Percentiles rank a stretch among this genome's conserved stretches.
phyloP scores from a whole-genome alignment of 2,888 invertebrate genomes.

The Ophion ellenae region DNA sequence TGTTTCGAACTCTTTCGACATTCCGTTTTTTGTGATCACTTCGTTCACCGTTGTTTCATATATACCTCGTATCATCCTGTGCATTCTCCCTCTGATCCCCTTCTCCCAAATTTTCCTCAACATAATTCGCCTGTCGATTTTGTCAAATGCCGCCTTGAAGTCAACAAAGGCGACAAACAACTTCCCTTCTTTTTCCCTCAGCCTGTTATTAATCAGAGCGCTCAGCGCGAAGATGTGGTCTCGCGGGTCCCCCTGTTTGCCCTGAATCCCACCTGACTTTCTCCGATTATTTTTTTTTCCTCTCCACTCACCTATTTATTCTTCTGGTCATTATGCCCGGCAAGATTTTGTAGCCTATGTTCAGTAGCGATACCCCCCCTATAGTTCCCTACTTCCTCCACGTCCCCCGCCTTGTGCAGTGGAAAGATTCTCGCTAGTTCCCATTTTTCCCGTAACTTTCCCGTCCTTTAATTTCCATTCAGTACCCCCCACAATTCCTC shows the following conservation, averaged over 20 bases:
- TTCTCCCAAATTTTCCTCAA: no score
- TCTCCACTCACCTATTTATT: slow-evolving; percentile 24
- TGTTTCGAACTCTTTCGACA: no score
- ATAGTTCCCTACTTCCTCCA: slow-evolving; percentile 22
- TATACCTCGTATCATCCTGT: no score
- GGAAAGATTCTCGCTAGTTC: slow-evolving; percentile 10
- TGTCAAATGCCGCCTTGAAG: no score
- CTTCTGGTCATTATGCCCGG: slow-evolving; percentile 15
- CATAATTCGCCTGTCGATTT: no score
- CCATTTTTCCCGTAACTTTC: slow-evolving; percentile 28
- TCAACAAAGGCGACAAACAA: neutral
- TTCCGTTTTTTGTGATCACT: no score
- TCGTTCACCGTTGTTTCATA: no score
- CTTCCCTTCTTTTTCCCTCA: neutral
- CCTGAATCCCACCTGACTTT: slow-evolving; percentile 26
- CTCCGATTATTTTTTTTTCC: neutral
- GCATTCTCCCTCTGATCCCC: no score
- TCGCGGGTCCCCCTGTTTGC: slow-evolving; percentile 7
- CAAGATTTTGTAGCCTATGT: slow-evolving; percentile 39
- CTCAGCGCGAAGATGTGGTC: slow-evolving; percentile 29
- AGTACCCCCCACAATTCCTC: neutral
- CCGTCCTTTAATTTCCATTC: slow-evolving; percentile 12
- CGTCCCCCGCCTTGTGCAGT: slow-evolving; percentile 27
- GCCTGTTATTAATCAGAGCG: slow-evolving; percentile 23
- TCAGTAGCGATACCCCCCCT: slow-evolving; percentile 19